These are phyloP conservation scores for Riptortus pedestris DNA, from an alignment of 1,140 invertebrate species.

Conservation along the genomic window DNA sequence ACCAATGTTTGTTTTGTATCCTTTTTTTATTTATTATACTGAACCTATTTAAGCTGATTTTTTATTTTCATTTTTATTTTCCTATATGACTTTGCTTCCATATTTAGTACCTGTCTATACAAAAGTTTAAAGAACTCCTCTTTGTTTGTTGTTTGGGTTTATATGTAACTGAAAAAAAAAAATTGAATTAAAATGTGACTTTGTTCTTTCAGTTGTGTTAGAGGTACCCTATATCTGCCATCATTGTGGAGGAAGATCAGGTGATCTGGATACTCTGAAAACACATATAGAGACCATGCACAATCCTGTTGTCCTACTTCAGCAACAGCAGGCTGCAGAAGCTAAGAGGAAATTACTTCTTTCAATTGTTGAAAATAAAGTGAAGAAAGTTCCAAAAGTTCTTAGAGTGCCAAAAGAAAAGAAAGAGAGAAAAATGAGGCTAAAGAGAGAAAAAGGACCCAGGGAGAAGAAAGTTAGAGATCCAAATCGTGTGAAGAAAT, in stretches of 20 bases:
- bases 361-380: neutral
- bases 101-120: too few species aligned
- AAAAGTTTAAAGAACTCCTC: too few species aligned
- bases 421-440: neutral
- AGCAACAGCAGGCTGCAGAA: neutral
- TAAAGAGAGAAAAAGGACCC: neutral
- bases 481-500: neutral
- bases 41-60: too few species aligned
- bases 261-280: neutral
- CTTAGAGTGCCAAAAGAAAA: neutral
- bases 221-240: neutral
- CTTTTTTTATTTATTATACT: too few species aligned
- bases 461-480: neutral
- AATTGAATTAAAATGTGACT: neutral
- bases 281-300: neutral
- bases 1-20: too few species aligned
- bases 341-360: neutral
- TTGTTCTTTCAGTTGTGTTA: neutral
- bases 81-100: too few species aligned
- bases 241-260: neutral
- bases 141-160: too few species aligned
- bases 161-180: too few species aligned
- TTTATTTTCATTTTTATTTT: too few species aligned
- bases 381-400: neutral
- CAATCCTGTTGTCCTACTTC: neutral